phyloP scores from a whole-genome alignment of 37 sponge, comb jelly and placozoan species.

The Petrosia ficiformis region DNA sequence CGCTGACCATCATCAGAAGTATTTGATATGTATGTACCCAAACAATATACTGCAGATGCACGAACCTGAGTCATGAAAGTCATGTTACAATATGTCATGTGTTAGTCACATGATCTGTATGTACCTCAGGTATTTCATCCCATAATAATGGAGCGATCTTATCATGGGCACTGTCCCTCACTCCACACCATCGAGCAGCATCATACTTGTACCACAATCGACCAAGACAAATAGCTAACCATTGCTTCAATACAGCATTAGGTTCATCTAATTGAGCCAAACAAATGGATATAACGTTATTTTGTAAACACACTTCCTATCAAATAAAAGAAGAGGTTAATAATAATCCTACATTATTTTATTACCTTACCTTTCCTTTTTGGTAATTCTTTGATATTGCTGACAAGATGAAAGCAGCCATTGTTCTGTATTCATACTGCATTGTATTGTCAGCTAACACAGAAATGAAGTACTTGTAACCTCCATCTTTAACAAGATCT shows the following conservation, averaged over 20 bases:
- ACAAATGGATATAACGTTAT: conserved; percentile 57
- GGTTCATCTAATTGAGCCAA: conserved; percentile 81
- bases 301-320: conserved; percentile 66
- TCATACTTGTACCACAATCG: conserved; percentile 85
- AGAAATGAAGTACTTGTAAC: conserved; percentile 80
- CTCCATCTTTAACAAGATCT: conserved; percentile 83
- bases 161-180: conserved; percentile 84
- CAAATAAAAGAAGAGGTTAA: not conserved
- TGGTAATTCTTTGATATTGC: conserved; percentile 60
- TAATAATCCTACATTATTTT: too few relatives aligned
- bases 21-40: conserved; percentile 84
- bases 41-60: conserved; percentile 86
- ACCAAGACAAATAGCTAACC: conserved; percentile 92
- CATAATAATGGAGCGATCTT: conserved; percentile 78
- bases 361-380: conserved; percentile 73
- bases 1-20: conserved; percentile 22
- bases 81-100: not conserved
- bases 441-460: conserved; percentile 69
- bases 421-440: conserved; percentile 86
- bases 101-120: conserved; percentile 4
- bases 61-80: conserved; percentile 66
- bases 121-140: conserved; percentile 90
- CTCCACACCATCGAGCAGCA: conserved; percentile 79
- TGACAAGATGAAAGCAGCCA: conserved; percentile 88
- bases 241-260: conserved; percentile 66